A percentile compares a stretch with the other conserved stretches of the same genome.
phyloP scores from a whole-genome alignment of 2,113 vertebrate species.

The Aythya baeri region DNA sequence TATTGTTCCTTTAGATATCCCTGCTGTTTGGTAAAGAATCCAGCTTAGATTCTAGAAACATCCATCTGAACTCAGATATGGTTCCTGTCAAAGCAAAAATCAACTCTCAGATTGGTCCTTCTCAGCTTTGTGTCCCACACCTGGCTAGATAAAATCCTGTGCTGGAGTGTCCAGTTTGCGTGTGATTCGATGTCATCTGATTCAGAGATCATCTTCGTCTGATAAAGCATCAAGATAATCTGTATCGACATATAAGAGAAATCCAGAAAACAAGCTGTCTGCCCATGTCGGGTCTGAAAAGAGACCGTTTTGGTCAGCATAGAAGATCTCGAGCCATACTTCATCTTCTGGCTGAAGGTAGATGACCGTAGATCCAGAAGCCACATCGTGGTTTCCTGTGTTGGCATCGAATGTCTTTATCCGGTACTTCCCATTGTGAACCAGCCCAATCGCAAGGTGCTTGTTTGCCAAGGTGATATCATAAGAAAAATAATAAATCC shows the following conservation, averaged over 20 bases:
- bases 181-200: neutral
- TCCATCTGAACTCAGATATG: neutral
- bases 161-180: neutral
- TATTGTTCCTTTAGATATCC: slow-evolving; percentile 38
- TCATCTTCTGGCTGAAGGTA: slow-evolving; percentile 95
- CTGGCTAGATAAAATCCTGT: neutral
- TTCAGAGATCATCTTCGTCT: slow-evolving; percentile 85
- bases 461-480: slow-evolving; percentile 97
- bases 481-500: slow-evolving; percentile 97
- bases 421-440: slow-evolving; percentile 93
- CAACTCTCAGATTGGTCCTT: neutral
- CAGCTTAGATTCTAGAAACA: neutral
- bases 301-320: slow-evolving; percentile 92
- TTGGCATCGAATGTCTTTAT: slow-evolving; percentile 97
- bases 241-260: slow-evolving; percentile 93
- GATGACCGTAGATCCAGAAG: slow-evolving; percentile 92
- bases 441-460: slow-evolving; percentile 93
- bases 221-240: slow-evolving; percentile 92
- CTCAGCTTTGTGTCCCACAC: neutral
- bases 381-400: slow-evolving; percentile 96
- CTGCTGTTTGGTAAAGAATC: neutral
- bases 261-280: slow-evolving; percentile 97
- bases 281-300: slow-evolving; percentile 95
- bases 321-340: slow-evolving; percentile 99
- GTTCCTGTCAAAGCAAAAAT: neutral